These are phyloP conservation scores for Leptopilina boulardi DNA, from an alignment of 1,140 invertebrate genomes.

Conservation along the genomic window DNA sequence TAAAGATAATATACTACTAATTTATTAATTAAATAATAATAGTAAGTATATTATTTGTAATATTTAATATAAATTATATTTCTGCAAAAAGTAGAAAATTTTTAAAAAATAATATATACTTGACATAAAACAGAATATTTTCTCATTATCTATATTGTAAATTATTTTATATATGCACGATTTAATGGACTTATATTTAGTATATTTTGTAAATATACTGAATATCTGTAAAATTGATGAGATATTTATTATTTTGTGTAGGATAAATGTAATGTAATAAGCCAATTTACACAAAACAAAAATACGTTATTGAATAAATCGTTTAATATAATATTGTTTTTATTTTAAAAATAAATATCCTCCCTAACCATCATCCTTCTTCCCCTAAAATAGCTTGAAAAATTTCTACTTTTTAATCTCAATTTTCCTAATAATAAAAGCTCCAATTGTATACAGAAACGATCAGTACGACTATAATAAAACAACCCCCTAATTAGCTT, in stretches of 20 bases:
- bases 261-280: conserved; percentile 2
- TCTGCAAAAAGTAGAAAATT: background rate
- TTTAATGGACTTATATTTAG: background rate
- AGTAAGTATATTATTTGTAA: too few species aligned
- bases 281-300: conserved; percentile 1
- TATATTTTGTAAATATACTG: conserved; percentile 10
- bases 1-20: background rate
- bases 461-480: too few species aligned
- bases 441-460: too few species aligned
- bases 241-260: conserved; percentile 8
- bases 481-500: too few species aligned
- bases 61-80: background rate
- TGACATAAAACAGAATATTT: background rate
- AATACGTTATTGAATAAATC: conserved; percentile 18
- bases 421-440: too few species aligned
- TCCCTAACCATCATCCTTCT: too few species aligned
- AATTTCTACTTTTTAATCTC: too few species aligned
- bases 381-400: too few species aligned
- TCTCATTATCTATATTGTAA: background rate
- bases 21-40: background rate
- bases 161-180: background rate
- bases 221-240: background rate
- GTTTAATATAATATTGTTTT: background rate
- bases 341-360: background rate
- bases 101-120: background rate